Conservation (phyloP, 2,888 invertebrate genomes). For the Selenia dentaria region DNA sequence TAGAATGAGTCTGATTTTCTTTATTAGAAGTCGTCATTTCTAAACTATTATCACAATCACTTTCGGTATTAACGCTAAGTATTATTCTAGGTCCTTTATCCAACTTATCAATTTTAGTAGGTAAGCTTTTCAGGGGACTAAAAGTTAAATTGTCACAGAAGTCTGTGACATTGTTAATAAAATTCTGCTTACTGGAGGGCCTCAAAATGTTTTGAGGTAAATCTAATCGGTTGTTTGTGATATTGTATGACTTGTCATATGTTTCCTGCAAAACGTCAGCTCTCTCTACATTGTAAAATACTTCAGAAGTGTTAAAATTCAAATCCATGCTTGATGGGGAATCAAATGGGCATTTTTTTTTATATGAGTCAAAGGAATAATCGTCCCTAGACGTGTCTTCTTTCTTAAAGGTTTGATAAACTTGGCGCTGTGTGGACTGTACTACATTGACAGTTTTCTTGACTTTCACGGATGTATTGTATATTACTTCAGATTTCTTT, state of each 20-base stretch:
- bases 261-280: constrained; percentile 57
- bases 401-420: constrained; percentile 50
- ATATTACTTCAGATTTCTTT: constrained; percentile 62
- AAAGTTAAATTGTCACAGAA: constrained; percentile 73
- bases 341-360: constrained; percentile 66
- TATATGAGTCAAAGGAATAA: constrained; percentile 45
- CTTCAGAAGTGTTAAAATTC: constrained; percentile 69
- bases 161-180: constrained; percentile 49
- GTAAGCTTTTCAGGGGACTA: constrained; percentile 63
- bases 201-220: constrained; percentile 54
- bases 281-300: constrained; percentile 65
- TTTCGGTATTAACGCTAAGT: constrained; percentile 66
- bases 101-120: constrained; percentile 58
- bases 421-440: constrained; percentile 51
- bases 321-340: constrained; percentile 58
- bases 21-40: constrained; percentile 57
- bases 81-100: constrained; percentile 68
- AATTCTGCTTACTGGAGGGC: constrained; percentile 58
- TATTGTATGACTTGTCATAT: constrained; percentile 58
- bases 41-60: constrained; percentile 68
- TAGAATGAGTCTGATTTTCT: constrained; percentile 69
- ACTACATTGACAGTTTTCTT: constrained; percentile 54
- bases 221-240: constrained; percentile 33
- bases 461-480: constrained; percentile 53
- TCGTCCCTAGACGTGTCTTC: constrained; percentile 56